These are phyloP conservation scores for Cactoblastis cactorum DNA, from an alignment of 2,888 invertebrate species.

Conservation along the genomic window DNA sequence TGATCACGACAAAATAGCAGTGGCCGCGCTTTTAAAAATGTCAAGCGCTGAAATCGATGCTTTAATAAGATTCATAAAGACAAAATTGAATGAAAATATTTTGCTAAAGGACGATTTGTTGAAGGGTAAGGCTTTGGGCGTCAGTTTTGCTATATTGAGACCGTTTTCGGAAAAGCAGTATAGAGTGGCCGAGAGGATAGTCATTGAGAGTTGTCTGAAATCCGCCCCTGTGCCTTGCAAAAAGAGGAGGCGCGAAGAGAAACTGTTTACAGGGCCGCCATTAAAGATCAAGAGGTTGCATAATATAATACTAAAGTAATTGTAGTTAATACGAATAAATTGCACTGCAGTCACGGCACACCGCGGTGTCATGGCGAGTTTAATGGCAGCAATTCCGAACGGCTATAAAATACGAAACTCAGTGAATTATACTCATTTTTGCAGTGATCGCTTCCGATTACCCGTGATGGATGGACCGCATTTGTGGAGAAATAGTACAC, in stretches of 20 bases:
- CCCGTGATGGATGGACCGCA: conserved; percentile 58
- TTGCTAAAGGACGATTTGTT: conserved; percentile 52
- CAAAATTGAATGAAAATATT: conserved; percentile 47
- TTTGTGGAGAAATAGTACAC: conserved; percentile 44
- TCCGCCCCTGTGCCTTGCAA: conserved; percentile 38
- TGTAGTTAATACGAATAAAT: conserved; percentile 36
- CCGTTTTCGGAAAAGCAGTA: conserved; percentile 59
- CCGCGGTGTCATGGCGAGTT: conserved; percentile 57
- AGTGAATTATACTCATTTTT: conserved; percentile 70
- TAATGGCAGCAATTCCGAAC: conserved; percentile 67
- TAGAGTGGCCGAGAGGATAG: conserved; percentile 58
- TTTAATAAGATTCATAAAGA: conserved; percentile 55
- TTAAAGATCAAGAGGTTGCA: no score
- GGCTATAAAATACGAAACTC: conserved; percentile 61
- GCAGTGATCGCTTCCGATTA: conserved; percentile 74
- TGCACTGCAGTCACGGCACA: conserved; percentile 49
- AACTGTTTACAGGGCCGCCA: conserved; percentile 37
- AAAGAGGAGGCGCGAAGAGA: conserved; percentile 51
- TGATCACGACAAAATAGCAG: conserved; percentile 63
- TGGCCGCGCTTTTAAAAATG: conserved; percentile 57
- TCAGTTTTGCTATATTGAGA: conserved; percentile 56
- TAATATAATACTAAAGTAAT: no score
- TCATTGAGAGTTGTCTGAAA: conserved; percentile 45
- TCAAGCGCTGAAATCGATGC: conserved; percentile 48
- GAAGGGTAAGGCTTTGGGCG: conserved; percentile 57